Evolutionary conservation across 1,140 invertebrate genomes (phyloP), one percentile per base, ranked within the genome.

Genomic region (Dysdera silvatica): DNA sequence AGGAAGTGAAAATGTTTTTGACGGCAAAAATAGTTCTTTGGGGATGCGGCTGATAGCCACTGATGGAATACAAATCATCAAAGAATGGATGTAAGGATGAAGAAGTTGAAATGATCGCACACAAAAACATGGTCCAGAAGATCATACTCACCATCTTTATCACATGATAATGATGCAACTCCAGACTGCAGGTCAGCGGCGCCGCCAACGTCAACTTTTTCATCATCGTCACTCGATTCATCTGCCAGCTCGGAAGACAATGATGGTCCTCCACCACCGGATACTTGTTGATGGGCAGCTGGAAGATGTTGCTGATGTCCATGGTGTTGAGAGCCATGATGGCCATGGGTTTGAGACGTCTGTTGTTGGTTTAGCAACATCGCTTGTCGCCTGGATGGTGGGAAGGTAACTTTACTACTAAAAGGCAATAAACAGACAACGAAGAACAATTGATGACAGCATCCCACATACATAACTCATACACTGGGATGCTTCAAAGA

Each of bases 121-220:
- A n/a, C n/a, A n/a, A n/a, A n/a, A n/a, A n/a, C n/a, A n/a, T n/a
- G n/a, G n/a, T n/a, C n/a, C n/a, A n/a, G n/a, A n/a, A 48, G 37
- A 52, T 10, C 14, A 3, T 2, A 49, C 61, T 56, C 20, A 63
- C 61, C 61, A 43, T 63, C 53, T 49, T 59, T 65, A 18, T 43
- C 56, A 14, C 55, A 53, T 10, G 43, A 59, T 5, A 59, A 32
- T 0, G 62, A 59, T n/a, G 51, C 41, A 1, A 49, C 43, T 16
- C 59, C 71, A 10, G 68, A 66, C 52, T 71, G 70, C 23, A 68
- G 58, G 54, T 74, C 18, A 79, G 80, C 23, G 41, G 89, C 89
- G 0, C 89, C 89, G 0, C 91, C 90, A 2, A 92, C 90, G 74
- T 92, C 89, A 67, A 94, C 78, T 28, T 89, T 83, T 70, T 89